Evolutionary conservation across 2,888 invertebrate genomes (phyloP).

Genomic region (Norana najaformis): DNA sequence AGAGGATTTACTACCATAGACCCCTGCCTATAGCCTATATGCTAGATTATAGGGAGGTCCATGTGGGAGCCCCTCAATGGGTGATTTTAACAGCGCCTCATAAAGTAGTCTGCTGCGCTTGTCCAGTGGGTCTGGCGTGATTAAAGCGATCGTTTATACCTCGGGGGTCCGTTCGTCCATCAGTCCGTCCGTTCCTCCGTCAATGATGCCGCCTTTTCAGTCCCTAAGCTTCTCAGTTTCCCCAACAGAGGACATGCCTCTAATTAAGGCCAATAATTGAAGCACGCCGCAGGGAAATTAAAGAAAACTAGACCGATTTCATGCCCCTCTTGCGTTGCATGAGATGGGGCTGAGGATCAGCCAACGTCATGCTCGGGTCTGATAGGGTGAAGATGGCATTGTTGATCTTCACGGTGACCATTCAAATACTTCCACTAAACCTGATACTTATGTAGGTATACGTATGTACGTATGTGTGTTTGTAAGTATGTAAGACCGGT

Average conservation of each 20-base stretch:
- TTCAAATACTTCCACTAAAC: not conserved
- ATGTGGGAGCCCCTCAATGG: not conserved
- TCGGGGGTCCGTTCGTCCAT: not conserved
- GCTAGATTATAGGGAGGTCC: not conserved
- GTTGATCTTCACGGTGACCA: not conserved
- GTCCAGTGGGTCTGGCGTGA: not conserved
- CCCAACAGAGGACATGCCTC: not conserved
- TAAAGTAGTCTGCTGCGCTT: not conserved
- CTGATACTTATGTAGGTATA: too few species aligned
- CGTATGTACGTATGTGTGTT: not conserved
- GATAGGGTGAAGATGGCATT: not conserved
- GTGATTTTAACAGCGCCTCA: not conserved
- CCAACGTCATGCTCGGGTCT: too few species aligned
- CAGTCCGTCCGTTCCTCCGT: not conserved
- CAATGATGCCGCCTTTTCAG: not conserved
- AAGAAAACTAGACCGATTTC: not conserved
- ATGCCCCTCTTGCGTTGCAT: not conserved
- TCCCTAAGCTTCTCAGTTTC: not conserved
- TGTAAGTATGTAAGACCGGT: not conserved
- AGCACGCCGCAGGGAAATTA: slow-evolving; percentile 13
- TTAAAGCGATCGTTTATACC: not conserved
- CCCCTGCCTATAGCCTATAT: not conserved
- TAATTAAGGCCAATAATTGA: not conserved
- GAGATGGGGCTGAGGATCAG: not conserved
- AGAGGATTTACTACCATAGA: too few species aligned